phyloP scores from a whole-genome alignment of 2,797 vertebrate species.

The Capromys pilorides region DNA sequence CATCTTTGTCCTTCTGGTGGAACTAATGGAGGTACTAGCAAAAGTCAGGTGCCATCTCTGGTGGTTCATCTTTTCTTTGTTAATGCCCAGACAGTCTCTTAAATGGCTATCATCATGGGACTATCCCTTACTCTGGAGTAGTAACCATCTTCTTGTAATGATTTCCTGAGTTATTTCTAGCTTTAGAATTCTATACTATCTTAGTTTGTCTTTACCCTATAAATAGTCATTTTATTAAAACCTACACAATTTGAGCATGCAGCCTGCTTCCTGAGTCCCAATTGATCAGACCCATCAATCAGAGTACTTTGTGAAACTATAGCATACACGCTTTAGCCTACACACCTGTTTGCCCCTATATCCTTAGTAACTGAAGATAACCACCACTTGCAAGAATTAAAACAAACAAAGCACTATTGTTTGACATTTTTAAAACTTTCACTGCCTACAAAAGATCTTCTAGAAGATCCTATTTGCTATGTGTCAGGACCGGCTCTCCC shows the following conservation, averaged over 20 bases:
- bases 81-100: neutral
- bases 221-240: conserved; percentile 49
- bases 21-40: neutral
- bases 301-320: neutral
- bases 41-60: neutral
- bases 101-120: neutral
- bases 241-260: neutral
- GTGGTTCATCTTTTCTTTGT: neutral
- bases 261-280: conserved; percentile 6
- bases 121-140: neutral
- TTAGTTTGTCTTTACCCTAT: conserved; percentile 31
- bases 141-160: neutral
- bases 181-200: neutral
- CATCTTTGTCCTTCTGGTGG: neutral
- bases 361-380: neutral
- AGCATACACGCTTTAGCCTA: neutral
- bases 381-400: neutral
- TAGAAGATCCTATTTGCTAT: neutral
- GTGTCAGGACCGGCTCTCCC: neutral
- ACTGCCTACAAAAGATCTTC: neutral
- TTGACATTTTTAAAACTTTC: neutral
- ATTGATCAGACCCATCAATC: neutral
- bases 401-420: neutral
- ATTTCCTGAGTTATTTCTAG: neutral
- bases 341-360: neutral